Conservation (phyloP, 2,113 vertebrate species). For the Podarcis raffonei region DNA sequence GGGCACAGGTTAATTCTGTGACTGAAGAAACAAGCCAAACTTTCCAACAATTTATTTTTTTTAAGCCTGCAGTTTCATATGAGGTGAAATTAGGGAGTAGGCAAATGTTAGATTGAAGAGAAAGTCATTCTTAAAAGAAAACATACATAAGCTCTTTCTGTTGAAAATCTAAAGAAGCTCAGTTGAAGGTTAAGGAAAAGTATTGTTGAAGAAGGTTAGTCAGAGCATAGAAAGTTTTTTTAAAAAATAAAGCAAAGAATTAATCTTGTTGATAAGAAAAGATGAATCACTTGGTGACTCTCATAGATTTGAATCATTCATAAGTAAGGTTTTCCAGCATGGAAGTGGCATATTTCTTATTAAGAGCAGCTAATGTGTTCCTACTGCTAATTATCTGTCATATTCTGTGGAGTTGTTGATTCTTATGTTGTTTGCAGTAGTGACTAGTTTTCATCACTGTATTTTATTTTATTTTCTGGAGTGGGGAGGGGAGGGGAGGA, state of each 20-base stretch:
- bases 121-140: neutral
- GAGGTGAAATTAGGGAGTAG: neutral
- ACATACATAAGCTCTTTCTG: neutral
- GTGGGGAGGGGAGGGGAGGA: too few species aligned
- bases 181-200: neutral
- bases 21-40: neutral
- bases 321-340: neutral
- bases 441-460: neutral
- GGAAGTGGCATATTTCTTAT: neutral
- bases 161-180: neutral
- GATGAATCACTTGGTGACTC: neutral
- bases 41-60: neutral
- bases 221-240: too few species aligned
- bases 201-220: neutral
- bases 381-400: neutral
- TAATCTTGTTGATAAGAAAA: slow-evolving; percentile 13
- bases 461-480: neutral
- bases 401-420: neutral
- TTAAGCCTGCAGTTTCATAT: neutral
- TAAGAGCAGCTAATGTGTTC: neutral
- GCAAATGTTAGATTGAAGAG: neutral
- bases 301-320: slow-evolving; percentile 9
- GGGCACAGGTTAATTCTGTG: neutral
- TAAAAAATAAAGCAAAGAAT: neutral
- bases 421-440: neutral